Evolutionary conservation across 1,140 invertebrate genomes (phyloP).

Genomic region (Tetragonula clypearis): DNA sequence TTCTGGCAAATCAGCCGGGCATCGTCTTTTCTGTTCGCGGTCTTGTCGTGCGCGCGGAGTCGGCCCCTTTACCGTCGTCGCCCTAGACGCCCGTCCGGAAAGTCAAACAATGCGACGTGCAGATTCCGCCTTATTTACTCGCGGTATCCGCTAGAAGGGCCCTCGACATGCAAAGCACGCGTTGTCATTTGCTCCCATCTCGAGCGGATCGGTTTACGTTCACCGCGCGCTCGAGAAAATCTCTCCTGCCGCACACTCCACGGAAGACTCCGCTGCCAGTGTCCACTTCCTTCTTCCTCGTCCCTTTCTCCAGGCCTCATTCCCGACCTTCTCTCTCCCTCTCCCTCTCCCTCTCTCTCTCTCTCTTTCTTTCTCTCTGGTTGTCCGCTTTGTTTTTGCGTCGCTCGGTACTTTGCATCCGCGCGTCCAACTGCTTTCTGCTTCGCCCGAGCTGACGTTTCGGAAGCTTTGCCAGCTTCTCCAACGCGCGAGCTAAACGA

Average conservation of each 20-base stretch:
- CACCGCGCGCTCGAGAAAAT: slow-evolving; percentile 56
- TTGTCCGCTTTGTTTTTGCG: slow-evolving; percentile 10
- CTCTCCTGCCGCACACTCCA: slow-evolving; percentile 30
- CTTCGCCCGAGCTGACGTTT: slow-evolving; percentile 1
- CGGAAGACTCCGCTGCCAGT: slow-evolving; percentile 7
- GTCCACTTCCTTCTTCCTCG: slow-evolving; percentile 51
- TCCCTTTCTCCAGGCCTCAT: slow-evolving; percentile 18
- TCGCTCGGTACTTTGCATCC: not conserved
- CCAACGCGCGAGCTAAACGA: not conserved
- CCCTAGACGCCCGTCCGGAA: slow-evolving; percentile 72
- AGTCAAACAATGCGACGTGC: slow-evolving; percentile 77
- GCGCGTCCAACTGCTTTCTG: not conserved
- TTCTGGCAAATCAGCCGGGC: slow-evolving; percentile 72
- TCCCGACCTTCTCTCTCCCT: not conserved
- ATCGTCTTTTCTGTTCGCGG: slow-evolving; percentile 60
- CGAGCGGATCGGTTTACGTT: slow-evolving; percentile 70
- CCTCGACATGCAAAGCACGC: slow-evolving; percentile 76
- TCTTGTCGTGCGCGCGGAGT: slow-evolving; percentile 68
- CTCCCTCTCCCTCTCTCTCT: not conserved
- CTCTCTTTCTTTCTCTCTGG: slow-evolving; percentile 8
- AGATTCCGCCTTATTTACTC: slow-evolving; percentile 76
- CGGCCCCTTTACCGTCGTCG: slow-evolving; percentile 74
- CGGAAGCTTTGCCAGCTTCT: not conserved
- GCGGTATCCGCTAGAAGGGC: slow-evolving; percentile 55
- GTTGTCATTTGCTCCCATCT: slow-evolving; percentile 77